Base-by-base conservation (phyloP, 2,888 invertebrate species). In the Lasius fuliginosus region DNA sequence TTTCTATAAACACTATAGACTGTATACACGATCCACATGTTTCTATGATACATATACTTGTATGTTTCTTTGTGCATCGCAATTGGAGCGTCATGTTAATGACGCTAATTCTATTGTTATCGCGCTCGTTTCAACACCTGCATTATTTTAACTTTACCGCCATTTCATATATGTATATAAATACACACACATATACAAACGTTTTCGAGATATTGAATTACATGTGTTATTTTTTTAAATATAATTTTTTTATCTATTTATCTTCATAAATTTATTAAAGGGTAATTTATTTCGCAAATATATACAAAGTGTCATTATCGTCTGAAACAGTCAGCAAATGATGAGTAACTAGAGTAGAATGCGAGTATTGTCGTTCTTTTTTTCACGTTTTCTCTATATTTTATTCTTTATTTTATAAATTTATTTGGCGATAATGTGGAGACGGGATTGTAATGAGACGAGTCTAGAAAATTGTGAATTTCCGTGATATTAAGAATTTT, bases 401-500 rank as follows among this genome's bases (percentile, higher is more conserved):
- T 53, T n/a, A 53, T 53, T 62, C 27, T 79, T 15, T 53, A 18
- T 68, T 77, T 27, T 49, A 49, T 12, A 18, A 56, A 81, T 71
- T 60, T 27, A 53, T 69, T 33, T 49, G 30, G 30, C 15, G 23
- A n/a, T 6, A 60, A 69, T 30, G 53, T 79, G 23, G 79, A 60
- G 69, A 60, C 18, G 15, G 30, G n/a, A 42, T 77, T 68, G 42
- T 65, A 77, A 69, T 42, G 33, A 79, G 33, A 33, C 71, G 1
- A 30, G 23, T 42, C 23, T 9, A 46, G 27, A 46, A 49, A 81
- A 71, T 8, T 62, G 68, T 27, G 84, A 46, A 85, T 89, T 85
- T 67, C 11, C 30, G 56, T 64, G 82, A 81, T 82, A 82, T 90
- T 87, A 86, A 85, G 88, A 86, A 89, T 89, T 90, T 90, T 88